These are phyloP conservation scores for Clarias fuscus DNA, from an alignment of 2,797 vertebrate species.

Conservation along the genomic window DNA sequence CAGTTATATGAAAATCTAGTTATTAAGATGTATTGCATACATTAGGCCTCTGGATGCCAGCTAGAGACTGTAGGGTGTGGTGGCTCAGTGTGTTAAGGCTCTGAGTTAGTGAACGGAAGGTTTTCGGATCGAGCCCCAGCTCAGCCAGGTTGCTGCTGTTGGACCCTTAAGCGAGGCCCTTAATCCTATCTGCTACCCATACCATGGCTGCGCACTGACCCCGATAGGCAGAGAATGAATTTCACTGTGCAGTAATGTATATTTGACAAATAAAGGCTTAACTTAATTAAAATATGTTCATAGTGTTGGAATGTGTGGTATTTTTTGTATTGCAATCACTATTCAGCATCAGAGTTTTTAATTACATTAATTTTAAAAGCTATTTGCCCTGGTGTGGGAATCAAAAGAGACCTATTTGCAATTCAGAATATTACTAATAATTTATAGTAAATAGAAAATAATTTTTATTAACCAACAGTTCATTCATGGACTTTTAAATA, in stretches of 20 bases:
- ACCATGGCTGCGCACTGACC: no score
- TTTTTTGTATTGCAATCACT: background rate
- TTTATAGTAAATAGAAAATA: no score
- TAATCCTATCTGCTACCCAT: no score
- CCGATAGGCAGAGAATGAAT: no score
- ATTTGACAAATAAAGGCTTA: no score
- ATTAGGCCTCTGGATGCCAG: background rate
- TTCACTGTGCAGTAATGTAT: no score
- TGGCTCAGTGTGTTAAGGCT: no score
- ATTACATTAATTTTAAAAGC: background rate
- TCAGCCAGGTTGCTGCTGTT: no score
- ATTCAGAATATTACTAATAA: background rate
- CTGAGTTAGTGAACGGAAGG: no score
- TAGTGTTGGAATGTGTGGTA: background rate
- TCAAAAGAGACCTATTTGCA: background rate
- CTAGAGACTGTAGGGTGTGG: background rate
- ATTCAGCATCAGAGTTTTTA: background rate
- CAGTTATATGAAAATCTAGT: background rate
- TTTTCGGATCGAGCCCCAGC: no score
- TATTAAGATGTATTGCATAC: background rate
- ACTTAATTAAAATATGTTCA: background rate
- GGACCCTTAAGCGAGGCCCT: no score
- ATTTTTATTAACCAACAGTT: no score
- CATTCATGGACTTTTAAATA: background rate
- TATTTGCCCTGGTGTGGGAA: background rate